phyloP scores from a whole-genome alignment of 1,140 invertebrate species.

The Plodia interpunctella region DNA sequence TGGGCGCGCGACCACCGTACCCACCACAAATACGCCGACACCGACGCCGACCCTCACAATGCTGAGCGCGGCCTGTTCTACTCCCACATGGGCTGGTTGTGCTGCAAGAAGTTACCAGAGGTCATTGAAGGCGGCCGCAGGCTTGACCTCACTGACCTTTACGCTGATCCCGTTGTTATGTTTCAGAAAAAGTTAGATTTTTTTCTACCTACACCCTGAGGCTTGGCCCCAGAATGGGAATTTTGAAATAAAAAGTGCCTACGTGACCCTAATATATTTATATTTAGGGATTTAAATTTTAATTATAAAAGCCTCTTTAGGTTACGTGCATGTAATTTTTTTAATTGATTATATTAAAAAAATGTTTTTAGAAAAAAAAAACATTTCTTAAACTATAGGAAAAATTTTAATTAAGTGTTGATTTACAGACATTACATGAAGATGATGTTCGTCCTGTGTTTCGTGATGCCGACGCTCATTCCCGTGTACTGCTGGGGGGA shows the following conservation, averaged over 20 bases:
- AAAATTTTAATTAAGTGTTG: too few species aligned
- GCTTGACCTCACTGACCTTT: constrained; percentile 86
- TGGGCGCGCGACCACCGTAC: constrained; percentile 86
- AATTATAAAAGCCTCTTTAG: too few species aligned
- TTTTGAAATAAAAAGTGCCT: too few species aligned
- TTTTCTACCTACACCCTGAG: neutral
- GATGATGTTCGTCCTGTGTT: constrained; percentile 83
- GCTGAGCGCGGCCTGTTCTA: constrained; percentile 90
- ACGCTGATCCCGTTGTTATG: constrained; percentile 84
- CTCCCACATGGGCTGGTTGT: constrained; percentile 90
- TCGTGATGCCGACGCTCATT: constrained; percentile 85
- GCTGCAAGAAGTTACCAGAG: constrained; percentile 87
- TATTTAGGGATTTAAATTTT: too few species aligned
- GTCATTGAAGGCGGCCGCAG: constrained; percentile 82
- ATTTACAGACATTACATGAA: constrained; percentile 82
- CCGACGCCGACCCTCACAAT: constrained; percentile 89
- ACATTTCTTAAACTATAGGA: too few species aligned
- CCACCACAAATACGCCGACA: constrained; percentile 90
- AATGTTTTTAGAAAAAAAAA: too few species aligned
- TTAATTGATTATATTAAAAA: too few species aligned
- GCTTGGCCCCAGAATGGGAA: too few species aligned
- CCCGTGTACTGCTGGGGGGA: constrained; percentile 86
- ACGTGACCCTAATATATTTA: too few species aligned
- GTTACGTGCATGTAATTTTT: too few species aligned
- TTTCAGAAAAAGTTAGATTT: constrained; percentile 82